A percentile compares a stretch with the other conserved stretches of the same genome.
These are phyloP conservation scores for Tetramorium alpestre DNA, from an alignment of 1,140 invertebrate species.

Conservation along the genomic window DNA sequence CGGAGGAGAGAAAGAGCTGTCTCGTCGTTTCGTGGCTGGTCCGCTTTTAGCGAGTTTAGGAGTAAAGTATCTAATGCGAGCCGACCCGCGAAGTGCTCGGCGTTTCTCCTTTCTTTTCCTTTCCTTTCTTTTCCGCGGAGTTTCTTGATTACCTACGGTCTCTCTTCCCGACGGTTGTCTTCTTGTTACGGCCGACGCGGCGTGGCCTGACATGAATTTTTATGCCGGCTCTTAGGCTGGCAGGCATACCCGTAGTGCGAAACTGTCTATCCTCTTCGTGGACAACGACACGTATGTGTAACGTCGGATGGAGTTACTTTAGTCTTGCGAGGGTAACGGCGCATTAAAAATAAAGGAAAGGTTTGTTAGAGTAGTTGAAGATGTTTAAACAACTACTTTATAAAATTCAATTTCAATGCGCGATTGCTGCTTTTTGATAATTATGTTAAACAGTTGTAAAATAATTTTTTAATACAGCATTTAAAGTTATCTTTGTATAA, in stretches of 20 bases:
- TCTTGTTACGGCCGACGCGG: constrained; percentile 62
- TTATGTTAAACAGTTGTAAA: not conserved
- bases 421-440: not conserved
- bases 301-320: constrained; percentile 8
- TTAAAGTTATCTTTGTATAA: no score
- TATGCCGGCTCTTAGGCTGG: constrained; percentile 57
- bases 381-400: not conserved
- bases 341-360: not conserved
- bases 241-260: constrained; percentile 1
- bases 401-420: constrained; percentile 9
- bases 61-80: constrained; percentile 70
- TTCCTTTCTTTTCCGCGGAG: constrained; percentile 47
- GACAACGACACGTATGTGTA: not conserved
- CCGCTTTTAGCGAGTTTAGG: constrained; percentile 62
- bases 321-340: not conserved
- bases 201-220: constrained; percentile 71
- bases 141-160: constrained; percentile 67
- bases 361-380: not conserved
- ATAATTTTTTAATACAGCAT: not conserved
- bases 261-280: constrained; percentile 28
- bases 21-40: constrained; percentile 60
- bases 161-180: constrained; percentile 25
- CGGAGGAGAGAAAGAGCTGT: constrained; percentile 53
- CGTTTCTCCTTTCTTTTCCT: not conserved
- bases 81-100: constrained; percentile 37